These are phyloP conservation scores for Montipora sp. DNA, from an alignment of 64 coral and sea anemone species.

Conservation along the genomic window DNA sequence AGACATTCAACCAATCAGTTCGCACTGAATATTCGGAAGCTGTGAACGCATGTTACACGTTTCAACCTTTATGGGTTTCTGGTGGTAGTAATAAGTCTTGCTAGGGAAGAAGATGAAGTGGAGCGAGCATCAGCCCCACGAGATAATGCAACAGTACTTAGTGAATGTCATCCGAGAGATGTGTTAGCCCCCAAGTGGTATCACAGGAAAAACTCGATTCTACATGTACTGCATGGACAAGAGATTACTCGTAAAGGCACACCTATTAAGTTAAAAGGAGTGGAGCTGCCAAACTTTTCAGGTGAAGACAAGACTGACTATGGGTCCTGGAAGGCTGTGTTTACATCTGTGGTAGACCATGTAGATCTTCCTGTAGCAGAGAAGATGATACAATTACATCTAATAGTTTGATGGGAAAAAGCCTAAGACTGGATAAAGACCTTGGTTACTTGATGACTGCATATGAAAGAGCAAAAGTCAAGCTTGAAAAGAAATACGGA, in stretches of 20 bases:
- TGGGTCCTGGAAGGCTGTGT: slow-evolving; percentile 60
- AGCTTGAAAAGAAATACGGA: slow-evolving; percentile 52
- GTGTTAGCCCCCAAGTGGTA: too few relatives aligned
- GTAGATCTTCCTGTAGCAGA: slow-evolving; percentile 50
- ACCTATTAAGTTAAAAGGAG: slow-evolving; percentile 64
- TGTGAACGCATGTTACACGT: too few relatives aligned
- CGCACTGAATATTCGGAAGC: too few relatives aligned
- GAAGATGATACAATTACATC: slow-evolving; percentile 61
- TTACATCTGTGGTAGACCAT: slow-evolving; percentile 46
- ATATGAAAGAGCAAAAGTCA: slow-evolving; percentile 57
- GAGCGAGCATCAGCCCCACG: background rate
- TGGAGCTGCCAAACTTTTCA: slow-evolving; percentile 60
- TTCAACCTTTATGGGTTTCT: too few relatives aligned
- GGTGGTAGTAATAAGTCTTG: background rate
- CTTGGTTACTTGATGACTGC: slow-evolving; percentile 44
- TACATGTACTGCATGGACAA: background rate
- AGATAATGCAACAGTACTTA: background rate
- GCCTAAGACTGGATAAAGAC: slow-evolving; percentile 41
- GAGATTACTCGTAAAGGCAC: background rate
- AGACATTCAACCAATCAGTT: too few relatives aligned
- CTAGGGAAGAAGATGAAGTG: slow-evolving; percentile 9
- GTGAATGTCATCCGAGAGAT: background rate
- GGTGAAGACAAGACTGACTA: slow-evolving; percentile 70
- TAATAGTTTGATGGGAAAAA: slow-evolving; percentile 42
- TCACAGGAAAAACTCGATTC: background rate